Percentiles rank a stretch among this genome's conserved stretches.
Conservation (phyloP, 2,888 invertebrate genomes). For the Trachelus stipa region DNA sequence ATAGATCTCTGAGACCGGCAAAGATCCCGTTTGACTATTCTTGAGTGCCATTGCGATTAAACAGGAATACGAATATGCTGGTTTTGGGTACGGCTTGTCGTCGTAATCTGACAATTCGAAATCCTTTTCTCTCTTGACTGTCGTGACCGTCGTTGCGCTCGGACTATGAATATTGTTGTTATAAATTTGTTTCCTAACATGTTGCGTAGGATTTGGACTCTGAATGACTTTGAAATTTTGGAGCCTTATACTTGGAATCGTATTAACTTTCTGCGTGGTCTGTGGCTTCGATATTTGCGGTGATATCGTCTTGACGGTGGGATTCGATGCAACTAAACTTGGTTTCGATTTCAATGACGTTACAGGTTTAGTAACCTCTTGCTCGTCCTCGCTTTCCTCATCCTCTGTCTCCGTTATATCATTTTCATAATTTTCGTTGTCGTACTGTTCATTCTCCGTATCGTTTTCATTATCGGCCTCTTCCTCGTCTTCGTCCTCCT, state of each 20-base stretch:
- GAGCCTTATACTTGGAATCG: conserved; percentile 53
- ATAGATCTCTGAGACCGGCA: conserved; percentile 98
- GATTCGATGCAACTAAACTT: conserved; percentile 37
- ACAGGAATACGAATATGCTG: conserved; percentile 97
- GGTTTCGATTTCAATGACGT: conserved; percentile 39
- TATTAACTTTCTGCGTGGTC: conserved; percentile 41
- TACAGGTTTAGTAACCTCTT: conserved; percentile 27
- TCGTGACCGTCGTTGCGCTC: conserved; percentile 30
- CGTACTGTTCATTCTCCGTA: conserved; percentile 58
- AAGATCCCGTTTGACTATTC: conserved; percentile 92
- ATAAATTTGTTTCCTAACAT: conserved; percentile 60
- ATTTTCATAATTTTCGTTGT: conserved; percentile 48
- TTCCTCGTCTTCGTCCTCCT: conserved; percentile 32
- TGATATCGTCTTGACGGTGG: conserved; percentile 20
- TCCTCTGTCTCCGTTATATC: conserved; percentile 70
- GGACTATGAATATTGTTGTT: conserved; percentile 56
- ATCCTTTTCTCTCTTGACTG: conserved; percentile 56
- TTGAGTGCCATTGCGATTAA: conserved; percentile 98
- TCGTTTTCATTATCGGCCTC: conserved; percentile 56
- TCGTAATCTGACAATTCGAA: conserved; percentile 65
- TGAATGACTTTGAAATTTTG: conserved; percentile 59
- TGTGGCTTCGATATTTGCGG: conserved; percentile 40
- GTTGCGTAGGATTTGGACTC: conserved; percentile 49
- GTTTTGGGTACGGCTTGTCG: conserved; percentile 86
- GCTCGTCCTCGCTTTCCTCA: conserved; percentile 61